Base-by-base conservation (phyloP, 1,140 invertebrate genomes). In the Drosophila burlai region DNA sequence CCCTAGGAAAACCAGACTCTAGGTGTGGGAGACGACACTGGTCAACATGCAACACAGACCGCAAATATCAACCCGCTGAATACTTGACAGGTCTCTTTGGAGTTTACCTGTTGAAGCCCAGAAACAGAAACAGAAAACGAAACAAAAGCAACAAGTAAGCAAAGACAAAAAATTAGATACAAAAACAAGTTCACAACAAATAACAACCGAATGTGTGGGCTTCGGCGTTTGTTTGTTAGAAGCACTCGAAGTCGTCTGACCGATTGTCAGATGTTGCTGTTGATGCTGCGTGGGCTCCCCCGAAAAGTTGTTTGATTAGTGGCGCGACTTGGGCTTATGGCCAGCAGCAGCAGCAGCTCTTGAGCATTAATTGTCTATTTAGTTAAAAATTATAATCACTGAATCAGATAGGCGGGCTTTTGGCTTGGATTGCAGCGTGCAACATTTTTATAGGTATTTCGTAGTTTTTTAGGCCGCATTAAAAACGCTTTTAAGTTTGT, bases 241-340 rank as follows among this genome's bases (percentile, higher is more conserved):
- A 87, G 81, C 84, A 89, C 84, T 87, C 83, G 73, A 80, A 73
- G 66, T 52, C 66, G 83, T 87, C 83, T 87, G 72, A 75, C 80
- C 61, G 55, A 52, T 69, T 83, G 76, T 76, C 76, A 76, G 54
- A 60, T 67, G 57, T 76, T 82, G 72, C 40, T 73, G 69, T 66
- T 71, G 60, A 58, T 36, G 40, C 15, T 80, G 84, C 84, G 84
- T 89, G 84, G 84, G 84, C 15, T 64, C 69, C 67, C 21, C 46
- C 71, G 66, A 78, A 81, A 90, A 90, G 84, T 66, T 67, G 84
- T 90, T 89, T 90, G 85, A 89, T 89, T 87, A 76, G 47, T 74
- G 76, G 45, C 63, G 36, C 21, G 50, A 43, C 76, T 59, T 46
- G 46, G 34, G 42, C 52, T 71, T 61, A 59, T 45, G 72, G 71